Conservation (phyloP, 2,888 invertebrate genomes). For the Slavum lentiscoides region DNA sequence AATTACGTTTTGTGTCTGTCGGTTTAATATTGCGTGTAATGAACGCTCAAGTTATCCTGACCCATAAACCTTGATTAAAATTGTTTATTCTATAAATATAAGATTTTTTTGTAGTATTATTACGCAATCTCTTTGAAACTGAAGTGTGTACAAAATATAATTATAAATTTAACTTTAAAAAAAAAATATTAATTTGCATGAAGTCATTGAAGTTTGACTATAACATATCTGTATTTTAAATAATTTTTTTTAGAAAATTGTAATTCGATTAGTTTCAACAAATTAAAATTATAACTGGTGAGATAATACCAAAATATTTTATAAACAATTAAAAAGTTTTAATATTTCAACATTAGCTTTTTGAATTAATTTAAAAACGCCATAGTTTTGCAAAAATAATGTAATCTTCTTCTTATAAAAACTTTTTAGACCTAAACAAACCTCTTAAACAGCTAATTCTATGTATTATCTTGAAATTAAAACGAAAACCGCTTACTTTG, state of each 20-base stretch:
- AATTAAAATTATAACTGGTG: too few species aligned
- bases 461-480: too few species aligned
- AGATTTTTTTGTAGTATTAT: background rate
- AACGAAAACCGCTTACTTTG: too few species aligned
- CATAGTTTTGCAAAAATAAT: too few species aligned
- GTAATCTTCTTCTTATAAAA: too few species aligned
- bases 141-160: conserved; percentile 18
- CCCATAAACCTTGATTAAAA: conserved; percentile 20
- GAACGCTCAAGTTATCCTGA: background rate
- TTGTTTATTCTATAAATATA: conserved; percentile 11
- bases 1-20: conserved; percentile 7
- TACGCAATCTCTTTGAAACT: conserved; percentile 32
- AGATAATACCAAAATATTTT: too few species aligned
- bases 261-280: background rate
- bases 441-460: too few species aligned
- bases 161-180: conserved; percentile 3
- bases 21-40: conserved; percentile 6
- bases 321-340: too few species aligned
- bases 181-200: background rate
- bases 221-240: background rate
- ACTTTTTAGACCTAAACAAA: too few species aligned
- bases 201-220: background rate
- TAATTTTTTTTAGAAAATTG: background rate
- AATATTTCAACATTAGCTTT: too few species aligned
- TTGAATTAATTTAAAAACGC: too few species aligned